Evolutionary conservation across 2,113 vertebrate genomes (phyloP).

Genomic region (Oncorhynchus gorbuscha): DNA sequence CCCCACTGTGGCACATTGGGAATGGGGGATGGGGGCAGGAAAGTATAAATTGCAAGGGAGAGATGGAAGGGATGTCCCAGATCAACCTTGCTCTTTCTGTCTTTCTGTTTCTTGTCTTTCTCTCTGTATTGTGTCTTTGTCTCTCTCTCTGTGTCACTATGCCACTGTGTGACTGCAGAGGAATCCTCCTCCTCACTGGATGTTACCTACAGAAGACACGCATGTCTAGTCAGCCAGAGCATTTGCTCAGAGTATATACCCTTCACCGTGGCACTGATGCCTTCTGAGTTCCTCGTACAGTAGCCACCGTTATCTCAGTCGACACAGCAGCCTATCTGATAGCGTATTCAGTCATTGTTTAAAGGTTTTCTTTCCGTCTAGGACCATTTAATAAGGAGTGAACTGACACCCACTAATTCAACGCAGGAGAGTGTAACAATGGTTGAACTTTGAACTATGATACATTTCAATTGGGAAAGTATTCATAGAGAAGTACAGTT

Average conservation of each 20-base stretch:
- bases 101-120: too few relatives aligned
- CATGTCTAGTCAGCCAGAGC: background rate
- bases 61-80: slow-evolving; percentile 12
- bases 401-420: background rate
- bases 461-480: too few relatives aligned
- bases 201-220: background rate
- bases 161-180: background rate
- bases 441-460: background rate
- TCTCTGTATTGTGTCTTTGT: background rate
- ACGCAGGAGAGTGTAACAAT: background rate
- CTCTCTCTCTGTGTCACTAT: background rate
- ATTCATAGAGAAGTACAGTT: too few relatives aligned
- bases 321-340: background rate
- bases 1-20: slow-evolving; percentile 41
- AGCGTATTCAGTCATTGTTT: background rate
- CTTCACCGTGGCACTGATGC: background rate
- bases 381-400: background rate
- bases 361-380: background rate
- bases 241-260: background rate
- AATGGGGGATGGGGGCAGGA: background rate
- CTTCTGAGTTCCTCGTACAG: background rate
- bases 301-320: background rate
- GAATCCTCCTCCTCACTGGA: background rate
- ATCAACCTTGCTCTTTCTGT: too few relatives aligned
- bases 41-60: slow-evolving; percentile 21